A percentile compares a stretch with the other conserved stretches of the same genome.
phyloP scores from a whole-genome alignment of 2,797 vertebrate species.

The Meda fulgida region DNA sequence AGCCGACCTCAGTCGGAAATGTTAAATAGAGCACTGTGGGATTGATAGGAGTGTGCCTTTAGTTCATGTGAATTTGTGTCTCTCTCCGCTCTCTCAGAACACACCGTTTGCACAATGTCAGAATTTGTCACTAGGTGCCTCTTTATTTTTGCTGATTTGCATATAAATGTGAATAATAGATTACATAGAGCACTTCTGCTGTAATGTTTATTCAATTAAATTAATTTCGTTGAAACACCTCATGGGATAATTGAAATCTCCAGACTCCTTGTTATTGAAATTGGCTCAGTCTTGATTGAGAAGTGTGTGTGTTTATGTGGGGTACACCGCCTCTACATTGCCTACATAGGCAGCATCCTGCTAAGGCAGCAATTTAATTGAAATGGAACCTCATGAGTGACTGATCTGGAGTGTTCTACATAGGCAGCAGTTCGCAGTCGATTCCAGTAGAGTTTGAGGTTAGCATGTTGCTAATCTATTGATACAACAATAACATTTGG shows the following conservation, averaged over 20 bases:
- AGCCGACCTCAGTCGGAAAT: background rate
- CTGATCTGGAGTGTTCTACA: background rate
- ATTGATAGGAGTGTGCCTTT: conserved; percentile 11
- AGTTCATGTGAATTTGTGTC: conserved; percentile 6
- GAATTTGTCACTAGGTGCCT: conserved; percentile 46
- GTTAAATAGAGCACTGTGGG: conserved; percentile 18
- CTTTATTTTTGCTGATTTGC: conserved; percentile 50
- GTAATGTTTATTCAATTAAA: conserved; percentile 55
- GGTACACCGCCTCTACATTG: background rate
- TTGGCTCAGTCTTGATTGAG: conserved; percentile 39
- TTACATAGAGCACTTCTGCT: conserved; percentile 34
- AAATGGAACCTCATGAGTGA: background rate
- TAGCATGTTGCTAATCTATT: background rate
- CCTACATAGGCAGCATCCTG: conserved; percentile 12
- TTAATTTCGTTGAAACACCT: conserved; percentile 42
- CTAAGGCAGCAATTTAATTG: background rate
- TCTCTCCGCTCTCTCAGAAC: conserved; percentile 12
- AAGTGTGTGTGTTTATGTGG: conserved; percentile 27
- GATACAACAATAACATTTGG: background rate
- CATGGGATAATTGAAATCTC: conserved; percentile 49
- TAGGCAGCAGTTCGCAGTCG: background rate
- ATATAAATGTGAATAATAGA: conserved; percentile 51
- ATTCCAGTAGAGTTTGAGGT: background rate
- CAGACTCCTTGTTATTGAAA: conserved; percentile 46
- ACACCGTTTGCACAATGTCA: conserved; percentile 16